Percentiles rank a stretch among this genome's conserved stretches.
phyloP scores from a whole-genome alignment of 2,113 vertebrate species.

The Tautogolabrus adspersus region DNA sequence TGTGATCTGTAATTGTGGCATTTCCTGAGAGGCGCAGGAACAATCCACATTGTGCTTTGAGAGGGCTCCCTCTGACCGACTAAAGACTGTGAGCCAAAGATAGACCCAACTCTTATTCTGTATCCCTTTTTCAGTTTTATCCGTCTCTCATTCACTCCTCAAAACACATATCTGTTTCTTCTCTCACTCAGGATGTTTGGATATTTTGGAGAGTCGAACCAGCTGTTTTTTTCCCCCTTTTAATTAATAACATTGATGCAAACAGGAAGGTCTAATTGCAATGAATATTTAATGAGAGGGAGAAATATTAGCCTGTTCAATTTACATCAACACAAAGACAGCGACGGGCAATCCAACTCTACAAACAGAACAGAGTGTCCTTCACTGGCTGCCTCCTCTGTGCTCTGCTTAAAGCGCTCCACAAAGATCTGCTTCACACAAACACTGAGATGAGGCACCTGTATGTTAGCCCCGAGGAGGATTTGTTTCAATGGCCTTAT shows the following conservation, averaged over 20 bases:
- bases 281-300: conserved; percentile 85
- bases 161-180: conserved; percentile 7
- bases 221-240: conserved; percentile 68
- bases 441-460: conserved; percentile 72
- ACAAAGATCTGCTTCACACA: conserved; percentile 75
- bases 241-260: conserved; percentile 86
- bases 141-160: not conserved
- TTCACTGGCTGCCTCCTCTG: conserved; percentile 75
- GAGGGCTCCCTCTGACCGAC: conserved; percentile 68
- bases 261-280: conserved; percentile 84
- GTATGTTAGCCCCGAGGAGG: conserved; percentile 60
- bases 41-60: conserved; percentile 83
- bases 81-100: conserved; percentile 63
- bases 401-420: conserved; percentile 63
- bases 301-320: conserved; percentile 84
- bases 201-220: conserved; percentile 71
- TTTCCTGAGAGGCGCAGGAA: conserved; percentile 86
- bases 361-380: conserved; percentile 83
- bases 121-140: conserved; percentile 5
- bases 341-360: conserved; percentile 75
- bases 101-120: conserved; percentile 7
- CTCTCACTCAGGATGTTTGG: conserved; percentile 70
- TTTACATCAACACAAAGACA: conserved; percentile 86
- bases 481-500: conserved; percentile 47
- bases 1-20: conserved; percentile 88